Conservation (phyloP, 1,140 invertebrate genomes). For the Drosophila eugracilis region DNA sequence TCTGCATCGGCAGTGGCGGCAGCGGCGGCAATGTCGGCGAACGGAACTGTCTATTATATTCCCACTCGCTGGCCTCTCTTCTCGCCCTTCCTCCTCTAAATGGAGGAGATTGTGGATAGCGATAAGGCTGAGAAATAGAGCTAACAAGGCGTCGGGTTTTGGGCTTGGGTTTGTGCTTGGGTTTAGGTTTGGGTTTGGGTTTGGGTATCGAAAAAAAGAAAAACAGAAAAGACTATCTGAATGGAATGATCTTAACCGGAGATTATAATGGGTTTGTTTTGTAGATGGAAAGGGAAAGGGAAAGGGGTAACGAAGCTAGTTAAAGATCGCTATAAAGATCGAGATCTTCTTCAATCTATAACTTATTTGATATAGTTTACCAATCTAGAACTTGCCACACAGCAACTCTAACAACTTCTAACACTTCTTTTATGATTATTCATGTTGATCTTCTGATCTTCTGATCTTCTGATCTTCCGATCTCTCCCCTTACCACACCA, state of each 20-base stretch:
- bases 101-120: slow-evolving; percentile 37
- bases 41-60: slow-evolving; percentile 76
- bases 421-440: too few relatives aligned
- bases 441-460: too few relatives aligned
- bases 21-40: slow-evolving; percentile 18
- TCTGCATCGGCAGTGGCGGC: slow-evolving; percentile 33
- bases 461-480: too few relatives aligned
- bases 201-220: too few relatives aligned
- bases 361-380: background rate
- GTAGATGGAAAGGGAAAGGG: background rate
- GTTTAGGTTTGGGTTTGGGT: too few relatives aligned
- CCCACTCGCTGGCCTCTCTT: slow-evolving; percentile 8
- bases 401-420: too few relatives aligned
- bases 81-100: too few relatives aligned
- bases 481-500: too few relatives aligned
- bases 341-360: background rate
- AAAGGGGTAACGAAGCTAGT: too few relatives aligned
- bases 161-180: too few relatives aligned
- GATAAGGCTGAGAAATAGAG: slow-evolving; percentile 47
- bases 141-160: slow-evolving; percentile 22
- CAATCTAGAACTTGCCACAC: too few relatives aligned
- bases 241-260: slow-evolving; percentile 13
- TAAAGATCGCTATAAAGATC: background rate
- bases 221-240: slow-evolving; percentile 5
- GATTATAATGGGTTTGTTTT: slow-evolving; percentile 12